Evolutionary conservation across 2,888 invertebrate genomes (phyloP).

Genomic region (Zaprionus obscuricornis): DNA sequence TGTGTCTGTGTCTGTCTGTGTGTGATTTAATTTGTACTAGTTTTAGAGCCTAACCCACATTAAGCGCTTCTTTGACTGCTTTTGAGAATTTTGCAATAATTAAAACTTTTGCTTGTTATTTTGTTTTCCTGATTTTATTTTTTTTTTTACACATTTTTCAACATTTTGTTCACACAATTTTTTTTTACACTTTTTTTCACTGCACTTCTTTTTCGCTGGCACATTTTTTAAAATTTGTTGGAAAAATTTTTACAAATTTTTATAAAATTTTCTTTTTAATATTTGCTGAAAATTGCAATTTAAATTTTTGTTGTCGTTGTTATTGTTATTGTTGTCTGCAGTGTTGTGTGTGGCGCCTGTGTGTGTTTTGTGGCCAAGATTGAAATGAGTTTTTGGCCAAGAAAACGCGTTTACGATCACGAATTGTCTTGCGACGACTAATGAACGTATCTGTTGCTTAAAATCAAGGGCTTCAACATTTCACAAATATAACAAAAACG

Average conservation of each 20-base stretch:
- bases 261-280: too few relatives aligned
- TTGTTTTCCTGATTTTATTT: slow-evolving; percentile 41
- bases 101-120: slow-evolving; percentile 16
- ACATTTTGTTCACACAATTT: neutral
- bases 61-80: slow-evolving; percentile 41
- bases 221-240: too few relatives aligned
- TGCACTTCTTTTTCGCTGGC: too few relatives aligned
- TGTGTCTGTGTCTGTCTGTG: slow-evolving; percentile 14
- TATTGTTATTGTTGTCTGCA: neutral
- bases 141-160: slow-evolving; percentile 13
- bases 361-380: slow-evolving; percentile 47
- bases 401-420: slow-evolving; percentile 77
- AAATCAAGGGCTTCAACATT: slow-evolving; percentile 82
- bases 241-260: too few relatives aligned
- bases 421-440: slow-evolving; percentile 80
- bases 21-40: slow-evolving; percentile 53
- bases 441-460: slow-evolving; percentile 79
- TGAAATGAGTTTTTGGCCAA: slow-evolving; percentile 45
- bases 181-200: slow-evolving; percentile 7
- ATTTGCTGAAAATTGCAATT: too few relatives aligned
- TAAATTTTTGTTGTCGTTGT: neutral
- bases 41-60: slow-evolving; percentile 70
- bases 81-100: slow-evolving; percentile 50
- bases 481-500: slow-evolving; percentile 65
- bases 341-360: too few relatives aligned